Base-by-base conservation (phyloP, 2,113 vertebrate species). In the Equus przewalskii region DNA sequence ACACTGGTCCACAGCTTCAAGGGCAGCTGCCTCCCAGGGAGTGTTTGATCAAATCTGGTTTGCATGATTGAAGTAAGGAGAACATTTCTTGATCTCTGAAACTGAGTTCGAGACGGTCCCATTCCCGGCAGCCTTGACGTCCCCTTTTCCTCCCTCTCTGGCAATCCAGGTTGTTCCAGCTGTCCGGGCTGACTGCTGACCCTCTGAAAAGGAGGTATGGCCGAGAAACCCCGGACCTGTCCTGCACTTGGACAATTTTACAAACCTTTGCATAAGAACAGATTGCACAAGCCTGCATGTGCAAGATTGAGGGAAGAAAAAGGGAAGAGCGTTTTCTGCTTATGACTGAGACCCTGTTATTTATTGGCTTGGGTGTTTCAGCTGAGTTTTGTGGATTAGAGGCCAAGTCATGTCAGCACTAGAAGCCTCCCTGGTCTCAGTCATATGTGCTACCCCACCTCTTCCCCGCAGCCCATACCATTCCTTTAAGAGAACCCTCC, bases 261-360 rank as follows among this genome's bases (percentile, higher is more conserved):
- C 81, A 96, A 95, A 94, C 33, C 56, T 97, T 94, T 80, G 64
- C 78, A 44, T 79, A 92, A 92, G 75, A 93, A 84, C 83, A 87
- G 83, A 95, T 83, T 78, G 96, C 80, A 91, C 91, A 93, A 94
- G 90, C 14, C 88, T 67, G 62, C 33, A 18, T 79, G 89, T 84
- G 67, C 65, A 94, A 89, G 91, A 62, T 5, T 36, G 60, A 54
- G 56, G 72, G 76, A 79, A 84, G 49, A 85, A 96, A 96, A 96
- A 80, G 94, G 96, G 85, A 93, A 97, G 96, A 75, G 78, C 2
- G 7, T 65, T 95, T 97, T 97, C 97, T 96, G 92, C 58, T 73
- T 97, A 62, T 96, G 91, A 92, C 82, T 86, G 83, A 75, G 64
- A 62, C 69, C 51, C 86, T 56, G 94, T 82, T 89, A 36, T 81